Conservation (phyloP, 2,113 vertebrate species). For the Brachypodius melanocephalos region DNA sequence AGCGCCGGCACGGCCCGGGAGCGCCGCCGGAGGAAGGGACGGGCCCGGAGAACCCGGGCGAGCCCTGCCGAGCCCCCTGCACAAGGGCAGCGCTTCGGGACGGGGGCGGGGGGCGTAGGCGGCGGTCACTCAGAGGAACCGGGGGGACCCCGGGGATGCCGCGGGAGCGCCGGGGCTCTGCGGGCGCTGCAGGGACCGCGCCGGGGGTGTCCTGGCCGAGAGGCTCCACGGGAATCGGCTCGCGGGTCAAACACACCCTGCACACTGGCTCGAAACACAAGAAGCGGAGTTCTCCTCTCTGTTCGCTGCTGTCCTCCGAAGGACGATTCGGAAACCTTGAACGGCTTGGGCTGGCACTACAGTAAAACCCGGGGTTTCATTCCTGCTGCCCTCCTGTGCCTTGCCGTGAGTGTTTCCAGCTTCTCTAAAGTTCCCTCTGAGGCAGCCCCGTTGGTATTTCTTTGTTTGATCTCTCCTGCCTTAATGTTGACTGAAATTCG, state of each 20-base stretch:
- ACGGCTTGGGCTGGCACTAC: not conserved
- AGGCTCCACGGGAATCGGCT: not conserved
- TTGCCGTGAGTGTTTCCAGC: not conserved
- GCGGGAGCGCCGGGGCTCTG: not conserved
- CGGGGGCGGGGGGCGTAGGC: not conserved
- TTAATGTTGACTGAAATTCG: not conserved
- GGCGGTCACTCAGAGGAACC: not conserved
- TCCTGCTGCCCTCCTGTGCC: not conserved
- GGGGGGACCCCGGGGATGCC: not conserved
- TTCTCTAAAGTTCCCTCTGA: not conserved
- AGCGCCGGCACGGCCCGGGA: not conserved
- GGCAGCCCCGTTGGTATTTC: not conserved
- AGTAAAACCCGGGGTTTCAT: rapidly evolving
- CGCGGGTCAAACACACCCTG: rapidly evolving
- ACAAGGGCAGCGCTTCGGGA: not conserved
- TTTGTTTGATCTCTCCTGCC: conserved; percentile 15
- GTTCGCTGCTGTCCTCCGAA: not conserved
- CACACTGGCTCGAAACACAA: rapidly evolving
- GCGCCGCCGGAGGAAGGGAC: no score
- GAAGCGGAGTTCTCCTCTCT: rapidly evolving
- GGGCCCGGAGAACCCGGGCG: not conserved
- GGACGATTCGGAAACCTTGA: not conserved
- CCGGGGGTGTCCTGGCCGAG: not conserved
- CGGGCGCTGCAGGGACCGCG: not conserved
- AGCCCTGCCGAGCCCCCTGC: not conserved